A percentile compares a stretch with the other conserved stretches of the same genome.
These are phyloP conservation scores for Periplaneta americana DNA, from an alignment of 1,140 invertebrate genomes.

Conservation along the genomic window DNA sequence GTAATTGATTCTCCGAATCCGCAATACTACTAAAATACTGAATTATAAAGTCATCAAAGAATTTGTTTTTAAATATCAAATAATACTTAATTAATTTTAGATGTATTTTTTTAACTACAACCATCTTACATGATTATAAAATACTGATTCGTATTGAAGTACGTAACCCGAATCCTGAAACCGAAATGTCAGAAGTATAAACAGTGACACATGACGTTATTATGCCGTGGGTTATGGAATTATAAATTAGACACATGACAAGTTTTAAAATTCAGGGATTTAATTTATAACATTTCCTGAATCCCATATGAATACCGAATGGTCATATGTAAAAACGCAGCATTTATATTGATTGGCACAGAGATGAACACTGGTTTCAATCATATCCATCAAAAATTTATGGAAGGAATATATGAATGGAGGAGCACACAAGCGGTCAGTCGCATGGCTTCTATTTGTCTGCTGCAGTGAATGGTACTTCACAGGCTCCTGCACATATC, in stretches of 20 bases:
- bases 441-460: too few species aligned
- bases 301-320: background rate
- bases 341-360: background rate
- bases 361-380: too few species aligned
- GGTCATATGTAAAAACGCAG: background rate
- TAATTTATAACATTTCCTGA: background rate
- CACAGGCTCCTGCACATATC: too few species aligned
- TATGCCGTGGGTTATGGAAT: background rate
- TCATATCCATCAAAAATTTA: background rate
- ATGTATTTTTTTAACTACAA: too few species aligned
- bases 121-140: too few species aligned
- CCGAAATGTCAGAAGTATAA: background rate
- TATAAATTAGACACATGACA: background rate
- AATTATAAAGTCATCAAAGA: too few species aligned
- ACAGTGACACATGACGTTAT: background rate
- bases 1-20: too few species aligned
- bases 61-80: too few species aligned
- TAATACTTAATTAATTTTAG: too few species aligned
- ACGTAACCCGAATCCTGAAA: background rate
- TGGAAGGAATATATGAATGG: background rate
- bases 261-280: background rate
- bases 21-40: too few species aligned
- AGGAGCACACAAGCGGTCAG: too few species aligned
- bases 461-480: too few species aligned
- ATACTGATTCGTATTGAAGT: background rate